A percentile compares a stretch with the other conserved stretches of the same genome.
Conservation (phyloP, 2,888 invertebrate genomes). For the Folsomia candida region DNA sequence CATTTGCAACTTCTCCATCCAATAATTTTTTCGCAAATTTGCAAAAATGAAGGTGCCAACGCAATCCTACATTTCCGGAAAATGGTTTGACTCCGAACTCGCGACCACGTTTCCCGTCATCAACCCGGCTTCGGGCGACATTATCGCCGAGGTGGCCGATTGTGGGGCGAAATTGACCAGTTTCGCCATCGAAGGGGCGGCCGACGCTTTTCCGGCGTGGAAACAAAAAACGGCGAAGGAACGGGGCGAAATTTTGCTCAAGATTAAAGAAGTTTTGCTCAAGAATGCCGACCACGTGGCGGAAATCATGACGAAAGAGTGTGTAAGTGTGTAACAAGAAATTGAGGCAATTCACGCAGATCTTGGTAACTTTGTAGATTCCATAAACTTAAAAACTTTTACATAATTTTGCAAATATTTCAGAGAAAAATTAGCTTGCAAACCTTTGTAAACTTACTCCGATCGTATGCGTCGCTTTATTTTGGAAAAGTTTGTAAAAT, state of each 20-base stretch:
- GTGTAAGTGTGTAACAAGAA: no score
- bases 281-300: not conserved
- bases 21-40: no score
- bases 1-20: slow-evolving; percentile 1
- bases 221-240: slow-evolving; percentile 69
- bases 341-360: no score
- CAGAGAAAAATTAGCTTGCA: no score
- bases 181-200: slow-evolving; percentile 71
- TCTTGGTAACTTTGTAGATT: no score
- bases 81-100: slow-evolving; percentile 70
- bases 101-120: slow-evolving; percentile 69
- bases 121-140: slow-evolving; percentile 74
- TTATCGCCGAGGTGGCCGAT: slow-evolving; percentile 75
- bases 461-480: no score
- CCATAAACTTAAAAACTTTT: no score
- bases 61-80: slow-evolving; percentile 68
- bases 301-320: not conserved
- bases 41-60: slow-evolving; percentile 52
- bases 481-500: no score
- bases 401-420: no score
- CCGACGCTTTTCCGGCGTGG: slow-evolving; percentile 74
- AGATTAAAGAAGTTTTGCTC: not conserved
- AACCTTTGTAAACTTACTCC: no score
- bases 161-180: slow-evolving; percentile 72
- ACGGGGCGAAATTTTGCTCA: slow-evolving; percentile 11